A percentile compares a stretch with the other conserved stretches of the same genome.
Evolutionary conservation across 2,888 invertebrate genomes (phyloP).

Genomic region (Eucriotettix oculatus): DNA sequence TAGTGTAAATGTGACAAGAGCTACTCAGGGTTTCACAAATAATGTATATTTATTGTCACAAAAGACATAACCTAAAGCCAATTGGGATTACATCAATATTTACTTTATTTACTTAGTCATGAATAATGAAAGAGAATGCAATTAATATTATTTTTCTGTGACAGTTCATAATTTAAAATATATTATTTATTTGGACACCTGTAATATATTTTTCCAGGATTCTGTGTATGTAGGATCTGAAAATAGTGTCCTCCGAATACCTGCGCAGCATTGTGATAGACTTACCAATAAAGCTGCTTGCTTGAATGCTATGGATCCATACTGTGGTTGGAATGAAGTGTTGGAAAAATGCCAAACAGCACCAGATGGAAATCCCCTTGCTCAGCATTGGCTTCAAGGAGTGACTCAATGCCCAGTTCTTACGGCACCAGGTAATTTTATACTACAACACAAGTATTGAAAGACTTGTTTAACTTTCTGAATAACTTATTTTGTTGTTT

Average conservation of each 20-base stretch:
- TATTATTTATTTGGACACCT: not conserved
- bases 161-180: no score
- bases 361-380: conserved; percentile 42
- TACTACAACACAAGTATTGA: no score
- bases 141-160: not conserved
- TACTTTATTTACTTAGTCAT: not conserved
- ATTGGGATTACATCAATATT: no score
- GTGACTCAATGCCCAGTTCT: conserved; percentile 52
- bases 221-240: conserved; percentile 54
- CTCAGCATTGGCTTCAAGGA: conserved; percentile 56
- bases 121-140: not conserved
- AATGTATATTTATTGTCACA: no score
- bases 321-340: conserved; percentile 84
- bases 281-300: conserved; percentile 55
- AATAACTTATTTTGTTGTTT: no score
- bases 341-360: conserved; percentile 55
- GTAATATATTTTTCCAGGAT: conserved; percentile 2
- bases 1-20: no score
- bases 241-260: conserved; percentile 49
- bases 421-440: conserved; percentile 32
- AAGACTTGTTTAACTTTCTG: no score
- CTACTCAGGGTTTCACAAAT: no score
- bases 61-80: no score
- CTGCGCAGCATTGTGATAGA: conserved; percentile 61
- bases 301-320: conserved; percentile 74